phyloP scores from a whole-genome alignment of 2,797 vertebrate genomes.

The Scyliorhinus canicula region DNA sequence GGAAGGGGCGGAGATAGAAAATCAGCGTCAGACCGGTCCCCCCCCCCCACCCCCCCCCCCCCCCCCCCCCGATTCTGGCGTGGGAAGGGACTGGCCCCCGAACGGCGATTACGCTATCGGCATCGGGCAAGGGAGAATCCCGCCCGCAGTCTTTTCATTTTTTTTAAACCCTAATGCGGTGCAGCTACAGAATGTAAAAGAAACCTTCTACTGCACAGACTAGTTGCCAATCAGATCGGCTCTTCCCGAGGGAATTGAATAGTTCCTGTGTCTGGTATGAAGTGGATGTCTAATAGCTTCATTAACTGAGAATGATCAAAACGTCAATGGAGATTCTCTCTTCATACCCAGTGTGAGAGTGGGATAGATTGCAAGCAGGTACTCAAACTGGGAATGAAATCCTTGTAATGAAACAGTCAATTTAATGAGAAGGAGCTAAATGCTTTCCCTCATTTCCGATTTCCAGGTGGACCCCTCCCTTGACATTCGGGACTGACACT shows the following conservation, averaged over 20 bases:
- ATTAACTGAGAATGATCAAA: background rate
- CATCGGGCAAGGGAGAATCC: too few species aligned
- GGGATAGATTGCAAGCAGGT: background rate
- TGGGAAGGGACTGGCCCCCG: too few species aligned
- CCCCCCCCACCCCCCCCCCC: too few species aligned
- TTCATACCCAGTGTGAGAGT: background rate
- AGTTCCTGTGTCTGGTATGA: background rate
- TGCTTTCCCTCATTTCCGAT: background rate
- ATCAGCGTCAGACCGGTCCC: too few species aligned
- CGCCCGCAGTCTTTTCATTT: background rate
- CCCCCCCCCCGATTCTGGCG: too few species aligned
- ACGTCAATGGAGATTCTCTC: background rate
- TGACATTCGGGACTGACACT: background rate
- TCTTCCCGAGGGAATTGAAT: background rate
- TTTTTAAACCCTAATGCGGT: background rate
- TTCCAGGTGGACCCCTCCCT: background rate
- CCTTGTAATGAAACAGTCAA: background rate
- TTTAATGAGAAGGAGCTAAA: background rate
- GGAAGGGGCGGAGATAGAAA: too few species aligned
- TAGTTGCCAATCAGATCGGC: background rate
- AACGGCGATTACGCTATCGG: too few species aligned
- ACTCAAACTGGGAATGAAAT: background rate
- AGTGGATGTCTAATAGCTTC: background rate
- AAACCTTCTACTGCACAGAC: background rate
- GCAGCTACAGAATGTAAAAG: background rate